phyloP scores from a whole-genome alignment of 1,140 invertebrate genomes.

The Luehdorfia chinensis region DNA sequence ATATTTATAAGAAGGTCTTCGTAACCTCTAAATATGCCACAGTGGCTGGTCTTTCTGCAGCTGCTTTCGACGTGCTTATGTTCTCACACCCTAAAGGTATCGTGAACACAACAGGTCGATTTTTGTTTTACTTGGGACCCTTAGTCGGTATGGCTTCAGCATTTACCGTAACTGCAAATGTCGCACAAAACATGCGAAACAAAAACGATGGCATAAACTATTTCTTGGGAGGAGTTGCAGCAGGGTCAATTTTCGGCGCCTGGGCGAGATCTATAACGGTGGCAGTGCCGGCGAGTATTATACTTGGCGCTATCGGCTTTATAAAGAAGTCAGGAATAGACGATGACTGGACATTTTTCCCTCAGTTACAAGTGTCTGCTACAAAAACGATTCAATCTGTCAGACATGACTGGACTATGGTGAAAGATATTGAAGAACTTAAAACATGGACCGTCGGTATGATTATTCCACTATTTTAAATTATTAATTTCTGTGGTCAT shows the following conservation, averaged over 20 bases:
- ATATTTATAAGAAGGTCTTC: constrained; percentile 80
- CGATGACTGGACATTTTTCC: constrained; percentile 76
- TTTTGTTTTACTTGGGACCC: constrained; percentile 78
- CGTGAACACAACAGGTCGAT: constrained; percentile 44
- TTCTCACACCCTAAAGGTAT: constrained; percentile 77
- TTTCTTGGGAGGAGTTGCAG: constrained; percentile 77
- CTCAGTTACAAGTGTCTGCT: constrained; percentile 25
- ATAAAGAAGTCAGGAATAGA: constrained; percentile 79
- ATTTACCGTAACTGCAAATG: constrained; percentile 80
- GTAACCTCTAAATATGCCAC: constrained; percentile 78
- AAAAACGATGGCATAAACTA: constrained; percentile 83
- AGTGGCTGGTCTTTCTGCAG: constrained; percentile 65
- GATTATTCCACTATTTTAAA: too few relatives aligned
- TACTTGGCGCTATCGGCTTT: constrained; percentile 70
- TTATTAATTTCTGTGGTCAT: too few relatives aligned
- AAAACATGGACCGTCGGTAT: constrained; percentile 56
- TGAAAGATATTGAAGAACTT: constrained; percentile 48
- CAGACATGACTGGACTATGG: constrained; percentile 51
- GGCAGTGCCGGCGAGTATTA: constrained; percentile 38
- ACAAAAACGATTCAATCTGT: constrained; percentile 44
- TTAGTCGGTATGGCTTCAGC: constrained; percentile 80
- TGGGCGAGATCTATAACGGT: constrained; percentile 62
- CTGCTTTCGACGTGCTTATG: constrained; percentile 78
- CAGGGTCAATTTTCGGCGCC: constrained; percentile 78
- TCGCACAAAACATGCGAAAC: constrained; percentile 77